These are phyloP conservation scores for Heterodera schachtii DNA, from an alignment of 1,140 invertebrate species.

Conservation along the genomic window DNA sequence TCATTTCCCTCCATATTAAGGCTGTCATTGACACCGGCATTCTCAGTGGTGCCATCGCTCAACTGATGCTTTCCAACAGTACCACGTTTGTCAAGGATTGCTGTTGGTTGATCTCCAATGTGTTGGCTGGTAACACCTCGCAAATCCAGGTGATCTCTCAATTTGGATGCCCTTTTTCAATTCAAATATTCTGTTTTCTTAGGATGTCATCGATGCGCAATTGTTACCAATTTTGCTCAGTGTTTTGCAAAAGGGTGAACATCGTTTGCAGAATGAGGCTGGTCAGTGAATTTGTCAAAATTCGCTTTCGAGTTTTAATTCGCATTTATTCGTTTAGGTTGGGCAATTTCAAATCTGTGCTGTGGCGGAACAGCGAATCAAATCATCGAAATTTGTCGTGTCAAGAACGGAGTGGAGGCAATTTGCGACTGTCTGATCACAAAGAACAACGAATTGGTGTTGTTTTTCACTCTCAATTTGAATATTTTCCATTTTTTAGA, in stretches of 20 bases:
- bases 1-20: not conserved
- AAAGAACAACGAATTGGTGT: constrained; percentile 37
- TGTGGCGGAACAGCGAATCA: constrained; percentile 42
- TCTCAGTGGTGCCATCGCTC: constrained; percentile 14
- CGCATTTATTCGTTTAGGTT: not conserved
- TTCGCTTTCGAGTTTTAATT: not conserved
- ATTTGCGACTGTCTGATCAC: constrained; percentile 33
- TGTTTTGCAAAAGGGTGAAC: constrained; percentile 41
- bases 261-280: constrained; percentile 41
- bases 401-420: constrained; percentile 16
- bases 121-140: constrained; percentile 36
- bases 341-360: constrained; percentile 38
- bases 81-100: constrained; percentile 38
- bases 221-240: constrained; percentile 34
- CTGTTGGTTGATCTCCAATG: constrained; percentile 45
- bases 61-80: constrained; percentile 22
- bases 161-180: not conserved
- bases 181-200: not conserved
- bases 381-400: constrained; percentile 29
- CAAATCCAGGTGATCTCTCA: constrained; percentile 36
- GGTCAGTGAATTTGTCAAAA: not conserved
- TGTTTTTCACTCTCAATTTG: not conserved
- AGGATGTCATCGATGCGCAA: constrained; percentile 45
- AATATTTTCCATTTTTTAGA: not conserved
- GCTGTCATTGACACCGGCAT: constrained; percentile 45